These are phyloP conservation scores for Cyprinodon diabolis DNA, from an alignment of 2,797 vertebrate species.

Conservation along the genomic window DNA sequence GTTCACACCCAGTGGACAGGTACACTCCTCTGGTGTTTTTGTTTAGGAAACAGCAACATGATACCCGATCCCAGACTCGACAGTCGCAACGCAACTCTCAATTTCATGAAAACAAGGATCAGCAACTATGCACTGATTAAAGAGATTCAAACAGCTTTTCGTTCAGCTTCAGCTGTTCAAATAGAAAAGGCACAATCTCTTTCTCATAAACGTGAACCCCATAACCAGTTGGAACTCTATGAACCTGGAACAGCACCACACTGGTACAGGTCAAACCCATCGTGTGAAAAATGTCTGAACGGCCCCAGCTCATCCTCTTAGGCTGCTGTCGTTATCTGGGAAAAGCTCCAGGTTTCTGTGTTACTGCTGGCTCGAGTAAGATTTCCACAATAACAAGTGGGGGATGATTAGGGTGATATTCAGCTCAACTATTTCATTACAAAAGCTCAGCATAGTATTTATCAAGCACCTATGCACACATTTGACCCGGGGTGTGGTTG, in stretches of 20 bases:
- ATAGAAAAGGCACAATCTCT: slow-evolving; percentile 9
- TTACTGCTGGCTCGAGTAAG: slow-evolving; percentile 46
- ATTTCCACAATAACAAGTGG: slow-evolving; percentile 22
- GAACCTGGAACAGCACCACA: slow-evolving; percentile 57
- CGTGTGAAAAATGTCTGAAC: slow-evolving; percentile 34
- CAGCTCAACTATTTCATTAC: slow-evolving; percentile 4
- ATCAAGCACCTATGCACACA: slow-evolving; percentile 4
- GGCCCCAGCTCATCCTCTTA: slow-evolving; percentile 16
- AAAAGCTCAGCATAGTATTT: slow-evolving; percentile 7
- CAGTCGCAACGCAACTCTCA: neutral
- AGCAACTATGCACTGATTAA: neutral
- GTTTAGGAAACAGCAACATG: neutral
- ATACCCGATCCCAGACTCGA: slow-evolving; percentile 7
- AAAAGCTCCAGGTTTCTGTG: slow-evolving; percentile 64
- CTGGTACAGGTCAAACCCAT: slow-evolving; percentile 51
- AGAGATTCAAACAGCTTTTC: slow-evolving; percentile 9
- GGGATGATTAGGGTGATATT: slow-evolving; percentile 23
- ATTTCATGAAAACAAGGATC: slow-evolving; percentile 4
- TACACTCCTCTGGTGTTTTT: slow-evolving; percentile 1
- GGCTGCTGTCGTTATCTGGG: slow-evolving; percentile 58
- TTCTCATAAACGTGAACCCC: slow-evolving; percentile 39
- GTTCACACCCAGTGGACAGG: slow-evolving; percentile 2
- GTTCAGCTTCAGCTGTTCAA: slow-evolving; percentile 40
- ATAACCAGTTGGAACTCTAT: slow-evolving; percentile 60
- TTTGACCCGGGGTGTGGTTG: slow-evolving; percentile 36